These are phyloP conservation scores for Sapayoa aenigma DNA, from an alignment of 2,113 vertebrate species.

Conservation along the genomic window DNA sequence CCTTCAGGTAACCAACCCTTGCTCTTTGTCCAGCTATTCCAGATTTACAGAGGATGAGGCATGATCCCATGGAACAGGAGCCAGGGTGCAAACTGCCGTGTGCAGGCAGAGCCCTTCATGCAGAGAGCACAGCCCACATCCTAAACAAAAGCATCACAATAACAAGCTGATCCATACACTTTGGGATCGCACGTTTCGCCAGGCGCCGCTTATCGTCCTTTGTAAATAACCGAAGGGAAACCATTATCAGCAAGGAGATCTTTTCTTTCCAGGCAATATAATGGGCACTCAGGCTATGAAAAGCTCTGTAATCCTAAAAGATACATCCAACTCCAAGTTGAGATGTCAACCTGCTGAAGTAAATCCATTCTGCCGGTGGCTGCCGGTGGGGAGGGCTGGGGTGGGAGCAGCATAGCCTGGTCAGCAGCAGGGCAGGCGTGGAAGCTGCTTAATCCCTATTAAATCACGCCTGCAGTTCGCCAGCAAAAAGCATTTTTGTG, in stretches of 20 bases:
- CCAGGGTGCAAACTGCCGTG: not conserved
- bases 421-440: not conserved
- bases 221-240: not conserved
- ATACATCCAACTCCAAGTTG: not conserved
- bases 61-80: not conserved
- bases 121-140: not conserved
- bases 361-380: not conserved
- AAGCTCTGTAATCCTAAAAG: slow-evolving; percentile 22
- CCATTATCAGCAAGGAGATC: not conserved
- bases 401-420: fast-evolving
- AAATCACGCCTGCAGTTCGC: not conserved
- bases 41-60: not conserved
- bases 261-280: slow-evolving; percentile 21
- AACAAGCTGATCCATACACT: not conserved
- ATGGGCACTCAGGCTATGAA: not conserved
- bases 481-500: not conserved
- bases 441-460: not conserved
- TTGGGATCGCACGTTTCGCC: fast-evolving
- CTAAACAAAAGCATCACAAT: not conserved
- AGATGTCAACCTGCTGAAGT: not conserved
- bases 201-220: fast-evolving
- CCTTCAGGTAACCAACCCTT: fast-evolving
- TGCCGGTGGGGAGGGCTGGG: fast-evolving
- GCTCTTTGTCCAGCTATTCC: not conserved
- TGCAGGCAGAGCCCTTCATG: not conserved